Evolutionary conservation across 2,888 invertebrate species (phyloP).

Genomic region (Meteorus cinctellus): DNA sequence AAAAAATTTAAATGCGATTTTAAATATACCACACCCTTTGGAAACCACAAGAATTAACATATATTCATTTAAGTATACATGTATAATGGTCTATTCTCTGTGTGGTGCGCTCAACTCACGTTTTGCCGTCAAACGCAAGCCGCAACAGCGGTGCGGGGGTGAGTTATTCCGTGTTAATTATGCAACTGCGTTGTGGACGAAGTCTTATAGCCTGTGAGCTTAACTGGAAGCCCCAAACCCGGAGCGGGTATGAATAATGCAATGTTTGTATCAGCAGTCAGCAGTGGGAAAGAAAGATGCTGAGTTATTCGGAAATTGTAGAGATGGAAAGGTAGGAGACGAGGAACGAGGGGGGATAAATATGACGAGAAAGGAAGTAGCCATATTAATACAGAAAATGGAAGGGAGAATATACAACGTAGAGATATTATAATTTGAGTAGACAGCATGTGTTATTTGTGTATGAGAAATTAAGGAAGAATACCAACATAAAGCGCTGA

Average conservation of each 20-base stretch:
- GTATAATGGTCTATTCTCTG: neutral
- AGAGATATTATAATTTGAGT: too few species aligned
- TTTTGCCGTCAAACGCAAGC: constrained; percentile 43
- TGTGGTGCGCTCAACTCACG: constrained; percentile 21
- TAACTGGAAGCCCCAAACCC: constrained; percentile 52
- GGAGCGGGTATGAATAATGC: constrained; percentile 61
- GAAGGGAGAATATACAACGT: too few species aligned
- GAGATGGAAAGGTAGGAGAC: neutral
- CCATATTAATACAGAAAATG: neutral
- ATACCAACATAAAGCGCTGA: too few species aligned
- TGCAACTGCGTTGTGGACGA: constrained; percentile 55
- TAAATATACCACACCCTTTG: constrained; percentile 27
- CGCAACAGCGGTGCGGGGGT: constrained; percentile 51
- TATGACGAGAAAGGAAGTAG: neutral
- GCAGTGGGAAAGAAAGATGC: constrained; percentile 50
- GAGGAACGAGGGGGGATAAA: too few species aligned
- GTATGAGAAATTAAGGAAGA: too few species aligned
- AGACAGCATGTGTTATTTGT: too few species aligned
- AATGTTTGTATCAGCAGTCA: constrained; percentile 61
- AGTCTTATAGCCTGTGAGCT: constrained; percentile 52
- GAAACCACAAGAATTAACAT: constrained; percentile 47
- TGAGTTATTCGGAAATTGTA: constrained; percentile 48
- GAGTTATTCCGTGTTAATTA: constrained; percentile 61
- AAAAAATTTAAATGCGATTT: neutral
- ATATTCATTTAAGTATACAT: constrained; percentile 40